A percentile compares a stretch with the other conserved stretches of the same genome.
These are phyloP conservation scores for Iphiclides podalirius DNA, from an alignment of 2,888 invertebrate species.

Conservation along the genomic window DNA sequence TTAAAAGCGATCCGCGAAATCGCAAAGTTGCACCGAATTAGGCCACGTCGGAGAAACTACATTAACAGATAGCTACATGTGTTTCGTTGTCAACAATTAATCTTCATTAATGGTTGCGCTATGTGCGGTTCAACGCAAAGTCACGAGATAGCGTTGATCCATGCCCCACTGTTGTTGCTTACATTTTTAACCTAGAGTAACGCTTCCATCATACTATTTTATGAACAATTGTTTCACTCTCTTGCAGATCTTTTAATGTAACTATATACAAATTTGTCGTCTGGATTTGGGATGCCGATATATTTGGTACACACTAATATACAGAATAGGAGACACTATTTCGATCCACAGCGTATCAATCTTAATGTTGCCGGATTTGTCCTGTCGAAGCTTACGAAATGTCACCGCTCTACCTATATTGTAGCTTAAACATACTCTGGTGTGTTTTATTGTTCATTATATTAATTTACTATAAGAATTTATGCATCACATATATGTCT, in stretches of 20 bases:
- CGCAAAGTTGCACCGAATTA: slow-evolving; percentile 17
- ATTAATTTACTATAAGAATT: no score
- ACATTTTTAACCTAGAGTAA: slow-evolving; percentile 18
- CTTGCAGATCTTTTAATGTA: not conserved
- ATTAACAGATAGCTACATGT: slow-evolving; percentile 36
- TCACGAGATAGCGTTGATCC: slow-evolving; percentile 43
- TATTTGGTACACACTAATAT: not conserved
- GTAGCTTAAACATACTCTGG: no score
- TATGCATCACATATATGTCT: no score
- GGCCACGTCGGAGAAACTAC: slow-evolving; percentile 17
- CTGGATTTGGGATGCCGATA: not conserved
- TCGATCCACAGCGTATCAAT: not conserved
- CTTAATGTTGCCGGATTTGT: slow-evolving; percentile 1
- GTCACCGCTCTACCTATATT: not conserved
- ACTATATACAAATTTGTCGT: not conserved
- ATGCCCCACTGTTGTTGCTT: slow-evolving; percentile 42
- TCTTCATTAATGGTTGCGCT: slow-evolving; percentile 73
- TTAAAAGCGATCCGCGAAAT: slow-evolving; percentile 5
- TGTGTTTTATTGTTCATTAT: no score
- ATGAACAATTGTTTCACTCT: not conserved
- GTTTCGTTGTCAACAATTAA: slow-evolving; percentile 63
- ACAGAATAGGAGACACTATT: not conserved
- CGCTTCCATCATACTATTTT: slow-evolving; percentile 26
- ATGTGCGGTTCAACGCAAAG: slow-evolving; percentile 58
- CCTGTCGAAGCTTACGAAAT: not conserved